Evolutionary conservation across 35 echinoderm and acorn worm genomes (phyloP), one percentile per base, ranked within the genome.

Genomic region (Strongylocentrotus purpuratus): DNA sequence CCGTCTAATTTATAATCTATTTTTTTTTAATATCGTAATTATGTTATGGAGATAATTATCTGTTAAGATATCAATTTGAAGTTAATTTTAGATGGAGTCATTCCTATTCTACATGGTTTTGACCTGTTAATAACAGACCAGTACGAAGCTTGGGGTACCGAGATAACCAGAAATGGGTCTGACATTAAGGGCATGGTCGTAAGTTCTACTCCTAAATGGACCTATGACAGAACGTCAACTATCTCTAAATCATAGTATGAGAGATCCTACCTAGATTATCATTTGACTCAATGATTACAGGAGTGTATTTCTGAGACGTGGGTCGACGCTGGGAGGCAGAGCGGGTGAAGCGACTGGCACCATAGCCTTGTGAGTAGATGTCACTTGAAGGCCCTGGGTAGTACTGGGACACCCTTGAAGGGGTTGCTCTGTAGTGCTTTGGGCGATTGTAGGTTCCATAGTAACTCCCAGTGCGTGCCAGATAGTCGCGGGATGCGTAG

Each of bases 361-460:
- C 87, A 46, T 89, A 89, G 1, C 87, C 87, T 33, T 31, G 87
- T 17, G 87, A 89, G 87, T 89, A 89, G 87, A 89, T 33, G 45
- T 89, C 87, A 20, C 7, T 14, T 9, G 4, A 11, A 31, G 33
- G 32, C 12, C 45, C 45, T 18, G 87, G 87, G 87, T 89, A 89
- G 45, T 33, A 89, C 87, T 89, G 33, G 33, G 87, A 89, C 33
- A 89, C 32, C 2, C 87, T 33, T 5, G 87, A 89, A 10, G 32
- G 33, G 12, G 87, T 7, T 89, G 32, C 45, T 46, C 87, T 89
- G 11, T 89, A 46, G 12, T 89, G 32, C 45, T 31, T 89, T 33
- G 87, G 87, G 87, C 33, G 32, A 89, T 28, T 41, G 87, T 89
- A 89, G 87, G 87, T 89, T 89, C 87, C 87, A 89, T 89, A 89